Percentiles rank a stretch among this genome's conserved stretches.
Conservation (phyloP, 2,888 invertebrate genomes). For the Caenorhabditis becei region DNA sequence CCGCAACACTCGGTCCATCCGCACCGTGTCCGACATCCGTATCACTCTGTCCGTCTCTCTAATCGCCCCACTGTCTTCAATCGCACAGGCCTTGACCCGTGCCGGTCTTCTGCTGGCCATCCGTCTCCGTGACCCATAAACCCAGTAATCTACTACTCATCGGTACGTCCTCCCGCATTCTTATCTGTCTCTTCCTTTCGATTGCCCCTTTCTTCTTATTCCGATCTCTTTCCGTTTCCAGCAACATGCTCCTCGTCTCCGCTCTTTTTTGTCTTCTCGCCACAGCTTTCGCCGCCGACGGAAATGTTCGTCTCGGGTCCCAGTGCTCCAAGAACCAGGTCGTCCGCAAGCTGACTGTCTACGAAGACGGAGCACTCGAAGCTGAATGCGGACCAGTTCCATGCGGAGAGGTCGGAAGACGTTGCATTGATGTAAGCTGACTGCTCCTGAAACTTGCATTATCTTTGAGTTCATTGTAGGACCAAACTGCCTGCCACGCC, state of each 20-base stretch:
- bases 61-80: slow-evolving; percentile 19
- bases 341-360: slow-evolving; percentile 80
- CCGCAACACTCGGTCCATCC: slow-evolving; percentile 57
- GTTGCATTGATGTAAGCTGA: slow-evolving; percentile 59
- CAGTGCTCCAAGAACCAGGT: slow-evolving; percentile 79
- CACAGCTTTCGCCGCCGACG: slow-evolving; percentile 35
- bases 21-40: slow-evolving; percentile 62
- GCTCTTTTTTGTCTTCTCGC: slow-evolving; percentile 38
- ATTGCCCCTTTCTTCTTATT: not conserved
- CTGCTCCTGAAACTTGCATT: not conserved
- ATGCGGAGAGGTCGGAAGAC: slow-evolving; percentile 75
- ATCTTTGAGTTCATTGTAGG: slow-evolving; percentile 29
- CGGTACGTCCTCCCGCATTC: slow-evolving; percentile 55
- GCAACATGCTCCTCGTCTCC: slow-evolving; percentile 37
- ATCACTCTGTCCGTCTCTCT: slow-evolving; percentile 40
- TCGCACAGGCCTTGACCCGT: slow-evolving; percentile 53
- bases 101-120: slow-evolving; percentile 42
- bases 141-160: slow-evolving; percentile 55
- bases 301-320: slow-evolving; percentile 62
- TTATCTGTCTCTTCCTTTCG: slow-evolving; percentile 41
- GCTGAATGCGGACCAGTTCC: slow-evolving; percentile 81
- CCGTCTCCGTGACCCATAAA: slow-evolving; percentile 56
- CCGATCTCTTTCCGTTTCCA: slow-evolving; percentile 5
- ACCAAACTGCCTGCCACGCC: slow-evolving; percentile 69
- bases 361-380: slow-evolving; percentile 80